Conservation (phyloP, 2,113 vertebrate species). For the Actinemys pallida region DNA sequence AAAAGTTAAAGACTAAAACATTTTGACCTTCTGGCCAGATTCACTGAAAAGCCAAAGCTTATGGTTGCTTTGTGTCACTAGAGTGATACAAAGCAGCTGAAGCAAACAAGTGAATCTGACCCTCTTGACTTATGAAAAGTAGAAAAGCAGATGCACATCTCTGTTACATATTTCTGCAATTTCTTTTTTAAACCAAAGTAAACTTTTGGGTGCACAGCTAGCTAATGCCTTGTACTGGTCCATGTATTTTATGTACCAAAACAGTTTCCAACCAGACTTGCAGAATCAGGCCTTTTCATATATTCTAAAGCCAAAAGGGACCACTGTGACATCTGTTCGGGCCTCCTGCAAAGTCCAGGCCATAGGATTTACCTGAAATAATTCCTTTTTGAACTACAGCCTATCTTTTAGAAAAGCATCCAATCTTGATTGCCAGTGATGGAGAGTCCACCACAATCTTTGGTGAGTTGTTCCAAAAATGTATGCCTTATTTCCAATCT, state of each 20-base stretch:
- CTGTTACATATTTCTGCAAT: no score
- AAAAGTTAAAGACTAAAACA: not conserved
- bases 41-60: not conserved
- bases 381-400: no score
- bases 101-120: not conserved
- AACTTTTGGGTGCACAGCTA: not conserved
- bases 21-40: not conserved
- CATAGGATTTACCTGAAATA: no score
- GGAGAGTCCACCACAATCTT: no score
- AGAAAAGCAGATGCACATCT: not conserved
- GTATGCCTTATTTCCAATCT: no score
- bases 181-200: not conserved
- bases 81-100: not conserved
- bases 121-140: not conserved
- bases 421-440: no score
- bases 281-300: not conserved
- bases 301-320: not conserved
- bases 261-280: not conserved
- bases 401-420: no score
- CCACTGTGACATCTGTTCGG: no score
- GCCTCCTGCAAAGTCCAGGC: no score
- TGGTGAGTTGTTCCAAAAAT: no score
- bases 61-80: not conserved
- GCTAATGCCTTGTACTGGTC: not conserved
- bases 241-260: not conserved